Percentiles rank a stretch among this genome's conserved stretches.
These are phyloP conservation scores for Myiotriccus ornatus DNA, from an alignment of 2,797 vertebrate species.

Conservation along the genomic window DNA sequence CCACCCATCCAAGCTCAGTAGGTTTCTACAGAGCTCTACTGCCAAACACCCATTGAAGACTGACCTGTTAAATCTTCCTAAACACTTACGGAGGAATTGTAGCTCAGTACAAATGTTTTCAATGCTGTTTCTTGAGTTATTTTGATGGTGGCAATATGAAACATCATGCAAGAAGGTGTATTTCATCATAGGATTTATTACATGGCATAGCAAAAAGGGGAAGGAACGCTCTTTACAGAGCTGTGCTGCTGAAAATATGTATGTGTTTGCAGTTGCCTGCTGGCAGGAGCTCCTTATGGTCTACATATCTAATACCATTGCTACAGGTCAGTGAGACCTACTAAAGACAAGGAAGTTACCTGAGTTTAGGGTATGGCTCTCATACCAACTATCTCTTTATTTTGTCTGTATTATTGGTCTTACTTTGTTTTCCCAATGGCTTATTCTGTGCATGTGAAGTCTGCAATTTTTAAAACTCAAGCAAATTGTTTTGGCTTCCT, in stretches of 20 bases:
- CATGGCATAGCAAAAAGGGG: neutral
- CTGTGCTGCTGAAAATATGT: neutral
- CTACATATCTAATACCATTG: neutral
- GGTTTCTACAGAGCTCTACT: neutral
- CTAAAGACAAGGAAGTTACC: neutral
- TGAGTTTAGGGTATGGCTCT: neutral
- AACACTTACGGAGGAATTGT: neutral
- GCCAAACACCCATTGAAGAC: neutral
- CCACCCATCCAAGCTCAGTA: neutral
- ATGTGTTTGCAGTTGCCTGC: neutral
- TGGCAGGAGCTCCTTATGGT: neutral
- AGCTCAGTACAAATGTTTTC: neutral
- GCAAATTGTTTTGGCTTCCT: constrained; percentile 12
- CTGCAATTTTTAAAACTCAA: constrained; percentile 3
- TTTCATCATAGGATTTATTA: neutral
- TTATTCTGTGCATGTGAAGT: neutral
- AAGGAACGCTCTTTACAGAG: neutral
- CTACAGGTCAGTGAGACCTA: neutral
- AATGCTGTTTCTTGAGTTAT: neutral
- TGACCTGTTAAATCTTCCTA: neutral
- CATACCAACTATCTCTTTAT: neutral
- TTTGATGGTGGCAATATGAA: neutral
- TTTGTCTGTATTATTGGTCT: neutral
- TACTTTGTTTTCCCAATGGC: neutral
- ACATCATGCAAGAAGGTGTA: neutral